phyloP scores from a whole-genome alignment of 23 tunicate species.

The Ciona savignyi region DNA sequence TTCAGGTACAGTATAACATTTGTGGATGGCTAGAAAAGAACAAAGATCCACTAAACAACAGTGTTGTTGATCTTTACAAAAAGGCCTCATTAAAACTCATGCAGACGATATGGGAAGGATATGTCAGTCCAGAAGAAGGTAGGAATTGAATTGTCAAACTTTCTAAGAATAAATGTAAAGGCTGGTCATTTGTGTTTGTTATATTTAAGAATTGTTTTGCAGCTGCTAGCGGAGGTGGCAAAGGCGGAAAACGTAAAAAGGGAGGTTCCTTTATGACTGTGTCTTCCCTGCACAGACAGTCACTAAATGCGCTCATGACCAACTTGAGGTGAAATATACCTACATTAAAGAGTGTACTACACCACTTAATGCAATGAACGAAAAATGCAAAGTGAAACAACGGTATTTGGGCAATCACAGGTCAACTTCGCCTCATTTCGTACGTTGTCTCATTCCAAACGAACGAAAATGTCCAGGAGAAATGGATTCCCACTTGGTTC shows the following conservation, averaged over 20 bases:
- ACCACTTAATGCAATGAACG: too few relatives aligned
- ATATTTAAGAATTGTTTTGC: neutral
- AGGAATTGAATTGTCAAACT: too few relatives aligned
- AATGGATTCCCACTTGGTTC: conserved; percentile 89
- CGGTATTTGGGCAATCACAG: too few relatives aligned
- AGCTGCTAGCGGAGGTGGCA: conserved; percentile 79
- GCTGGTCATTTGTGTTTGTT: neutral
- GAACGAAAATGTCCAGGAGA: conserved; percentile 82
- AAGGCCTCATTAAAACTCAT: conserved; percentile 73
- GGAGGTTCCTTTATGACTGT: conserved; percentile 94
- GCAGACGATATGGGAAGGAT: conserved; percentile 96
- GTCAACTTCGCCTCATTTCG: conserved; percentile 97
- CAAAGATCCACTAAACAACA: conserved; percentile 93
- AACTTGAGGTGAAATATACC: conserved; percentile 51
- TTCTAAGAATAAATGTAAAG: neutral
- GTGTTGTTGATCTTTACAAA: conserved; percentile 82
- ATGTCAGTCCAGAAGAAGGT: conserved; percentile 98
- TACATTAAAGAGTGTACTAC: neutral
- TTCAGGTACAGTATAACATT: conserved; percentile 88
- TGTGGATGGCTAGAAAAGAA: conserved; percentile 89
- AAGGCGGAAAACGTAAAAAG: conserved; percentile 96
- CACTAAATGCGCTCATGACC: conserved; percentile 82
- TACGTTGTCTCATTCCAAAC: conserved; percentile 98
- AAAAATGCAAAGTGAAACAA: too few relatives aligned
- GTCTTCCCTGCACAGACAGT: conserved; percentile 85